Conservation (phyloP, 1,140 invertebrate species). For the Babylonia areolata region DNA sequence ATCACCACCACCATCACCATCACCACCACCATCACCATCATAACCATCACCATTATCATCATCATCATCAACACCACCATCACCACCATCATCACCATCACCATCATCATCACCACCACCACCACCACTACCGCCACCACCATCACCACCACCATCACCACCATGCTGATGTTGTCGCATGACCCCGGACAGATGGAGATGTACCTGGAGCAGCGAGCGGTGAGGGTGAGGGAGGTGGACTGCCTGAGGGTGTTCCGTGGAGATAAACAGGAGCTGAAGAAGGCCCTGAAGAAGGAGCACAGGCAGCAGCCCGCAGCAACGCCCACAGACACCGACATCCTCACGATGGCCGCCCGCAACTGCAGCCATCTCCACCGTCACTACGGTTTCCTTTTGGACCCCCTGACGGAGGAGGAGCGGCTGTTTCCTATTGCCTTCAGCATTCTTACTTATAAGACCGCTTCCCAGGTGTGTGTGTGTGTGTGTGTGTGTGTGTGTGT, state of each 20-base stretch:
- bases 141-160: background rate
- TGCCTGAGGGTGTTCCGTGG: background rate
- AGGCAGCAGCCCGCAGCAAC: background rate
- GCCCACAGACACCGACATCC: background rate
- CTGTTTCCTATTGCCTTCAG: conserved; percentile 1
- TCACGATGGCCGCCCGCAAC: background rate
- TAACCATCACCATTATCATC: too few relatives aligned
- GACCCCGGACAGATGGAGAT: too few relatives aligned
- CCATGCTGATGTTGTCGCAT: too few relatives aligned
- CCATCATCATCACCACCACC: background rate
- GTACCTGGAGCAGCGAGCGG: background rate
- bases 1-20: background rate
- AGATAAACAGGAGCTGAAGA: background rate
- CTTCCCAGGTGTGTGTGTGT: background rate
- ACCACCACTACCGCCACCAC: background rate
- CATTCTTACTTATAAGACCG: background rate
- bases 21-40: background rate
- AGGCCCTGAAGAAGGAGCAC: background rate
- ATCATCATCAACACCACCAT: background rate
- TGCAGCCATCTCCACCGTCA: background rate
- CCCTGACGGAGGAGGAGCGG: background rate
- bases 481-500: background rate
- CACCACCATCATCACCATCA: background rate
- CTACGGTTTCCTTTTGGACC: background rate
- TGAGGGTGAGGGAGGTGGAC: background rate